Percentiles rank a stretch among this genome's conserved stretches.
Evolutionary conservation across 2,888 invertebrate genomes (phyloP).

Genomic region (Patella caerulea): DNA sequence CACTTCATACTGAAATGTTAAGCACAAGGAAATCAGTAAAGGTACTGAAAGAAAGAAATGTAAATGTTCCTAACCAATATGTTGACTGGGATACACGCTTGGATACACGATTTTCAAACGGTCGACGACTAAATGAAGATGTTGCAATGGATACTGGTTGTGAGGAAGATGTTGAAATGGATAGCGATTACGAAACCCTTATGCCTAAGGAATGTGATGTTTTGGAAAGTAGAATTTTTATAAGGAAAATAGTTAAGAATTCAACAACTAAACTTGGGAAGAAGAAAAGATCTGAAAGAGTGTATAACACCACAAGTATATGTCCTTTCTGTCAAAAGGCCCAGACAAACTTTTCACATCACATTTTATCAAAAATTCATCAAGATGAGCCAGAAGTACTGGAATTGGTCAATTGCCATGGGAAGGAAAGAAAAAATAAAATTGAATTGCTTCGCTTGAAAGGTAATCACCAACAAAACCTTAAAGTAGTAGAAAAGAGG

Average conservation of each 20-base stretch:
- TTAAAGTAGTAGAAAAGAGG: conserved; percentile 21
- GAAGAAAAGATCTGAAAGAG: background rate
- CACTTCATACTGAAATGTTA: too few relatives aligned
- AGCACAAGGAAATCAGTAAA: too few relatives aligned
- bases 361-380: background rate
- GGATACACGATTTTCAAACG: background rate
- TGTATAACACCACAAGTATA: background rate
- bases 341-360: background rate
- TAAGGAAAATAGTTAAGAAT: background rate
- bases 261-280: background rate
- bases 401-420: conserved; percentile 14
- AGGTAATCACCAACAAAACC: conserved; percentile 27
- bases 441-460: conserved; percentile 25
- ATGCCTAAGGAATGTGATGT: background rate
- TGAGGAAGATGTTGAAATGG: background rate
- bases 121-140: background rate
- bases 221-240: background rate
- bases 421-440: conserved; percentile 24
- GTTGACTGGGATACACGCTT: too few relatives aligned
- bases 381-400: conserved; percentile 19
- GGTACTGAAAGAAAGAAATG: too few relatives aligned
- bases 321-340: background rate
- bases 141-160: background rate
- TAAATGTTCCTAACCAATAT: too few relatives aligned
- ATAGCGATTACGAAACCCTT: background rate